Percentiles rank a stretch among this genome's conserved stretches.
phyloP scores from a whole-genome alignment of 2,888 invertebrate species.

The Chrysina gloriosa region DNA sequence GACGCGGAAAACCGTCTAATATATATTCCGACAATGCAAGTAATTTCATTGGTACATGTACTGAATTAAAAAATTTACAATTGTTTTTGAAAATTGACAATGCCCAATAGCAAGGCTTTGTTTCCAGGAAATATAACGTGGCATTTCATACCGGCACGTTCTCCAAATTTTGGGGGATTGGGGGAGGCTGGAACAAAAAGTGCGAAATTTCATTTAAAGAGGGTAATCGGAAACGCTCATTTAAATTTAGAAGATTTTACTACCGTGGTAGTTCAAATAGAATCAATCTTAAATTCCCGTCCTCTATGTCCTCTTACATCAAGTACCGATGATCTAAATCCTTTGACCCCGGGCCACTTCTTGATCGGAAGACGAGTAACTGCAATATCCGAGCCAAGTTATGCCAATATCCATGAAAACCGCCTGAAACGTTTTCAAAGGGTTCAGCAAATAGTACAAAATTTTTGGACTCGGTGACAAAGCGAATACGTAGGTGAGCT shows the following conservation, averaged over 20 bases:
- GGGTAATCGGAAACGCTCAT: background rate
- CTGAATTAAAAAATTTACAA: too few species aligned
- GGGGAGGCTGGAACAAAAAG: background rate
- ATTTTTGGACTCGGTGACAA: too few species aligned
- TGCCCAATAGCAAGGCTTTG: background rate
- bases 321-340: background rate
- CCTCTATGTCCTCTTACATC: slow-evolving; percentile 1
- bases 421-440: too few species aligned
- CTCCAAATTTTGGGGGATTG: background rate
- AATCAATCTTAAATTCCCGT: slow-evolving; percentile 17
- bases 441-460: too few species aligned
- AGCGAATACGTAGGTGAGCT: too few species aligned
- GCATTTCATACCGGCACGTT: background rate
- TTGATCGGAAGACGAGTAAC: too few species aligned
- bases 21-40: too few species aligned
- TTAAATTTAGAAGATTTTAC: slow-evolving; percentile 12
- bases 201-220: background rate
- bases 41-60: too few species aligned
- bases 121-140: background rate
- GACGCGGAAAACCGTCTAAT: too few species aligned
- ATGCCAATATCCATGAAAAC: too few species aligned
- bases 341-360: slow-evolving; percentile 7
- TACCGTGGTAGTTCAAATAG: background rate
- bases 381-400: too few species aligned
- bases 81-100: background rate